These are phyloP conservation scores for Tragelaphus imberbis DNA, from an alignment of 2,113 vertebrate genomes.

Conservation along the genomic window DNA sequence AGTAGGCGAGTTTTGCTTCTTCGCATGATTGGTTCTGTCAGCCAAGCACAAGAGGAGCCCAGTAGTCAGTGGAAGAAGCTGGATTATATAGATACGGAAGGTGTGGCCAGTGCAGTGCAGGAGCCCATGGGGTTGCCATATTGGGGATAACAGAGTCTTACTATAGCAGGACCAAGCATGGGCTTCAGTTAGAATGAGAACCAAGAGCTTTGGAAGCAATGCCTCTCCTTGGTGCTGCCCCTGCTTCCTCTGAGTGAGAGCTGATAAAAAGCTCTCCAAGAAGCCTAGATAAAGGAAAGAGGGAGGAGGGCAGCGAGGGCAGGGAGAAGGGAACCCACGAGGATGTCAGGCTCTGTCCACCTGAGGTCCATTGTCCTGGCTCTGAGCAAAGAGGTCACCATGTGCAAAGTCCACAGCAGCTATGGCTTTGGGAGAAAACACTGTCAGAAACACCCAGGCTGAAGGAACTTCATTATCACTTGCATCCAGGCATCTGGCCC, in stretches of 20 bases:
- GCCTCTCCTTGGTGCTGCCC: neutral
- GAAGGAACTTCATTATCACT: neutral
- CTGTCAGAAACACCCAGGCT: neutral
- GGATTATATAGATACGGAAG: accelerated
- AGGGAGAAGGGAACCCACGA: neutral
- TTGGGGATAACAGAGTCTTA: neutral
- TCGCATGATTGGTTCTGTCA: neutral
- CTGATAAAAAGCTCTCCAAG: neutral
- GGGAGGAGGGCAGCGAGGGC: neutral
- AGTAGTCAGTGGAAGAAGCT: neutral
- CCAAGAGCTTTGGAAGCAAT: neutral
- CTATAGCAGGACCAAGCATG: neutral
- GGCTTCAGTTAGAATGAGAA: neutral
- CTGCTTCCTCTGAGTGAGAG: neutral
- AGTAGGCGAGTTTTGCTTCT: neutral
- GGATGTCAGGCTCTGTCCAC: neutral
- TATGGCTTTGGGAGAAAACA: neutral
- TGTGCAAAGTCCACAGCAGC: neutral
- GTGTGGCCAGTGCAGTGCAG: neutral
- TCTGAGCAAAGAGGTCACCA: neutral
- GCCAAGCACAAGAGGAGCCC: neutral
- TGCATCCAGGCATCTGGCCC: neutral
- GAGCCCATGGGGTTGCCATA: neutral
- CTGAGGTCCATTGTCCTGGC: neutral
- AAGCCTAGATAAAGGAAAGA: neutral